These are phyloP conservation scores for Eristalis pertinax DNA, from an alignment of 2,888 invertebrate species.

Conservation along the genomic window DNA sequence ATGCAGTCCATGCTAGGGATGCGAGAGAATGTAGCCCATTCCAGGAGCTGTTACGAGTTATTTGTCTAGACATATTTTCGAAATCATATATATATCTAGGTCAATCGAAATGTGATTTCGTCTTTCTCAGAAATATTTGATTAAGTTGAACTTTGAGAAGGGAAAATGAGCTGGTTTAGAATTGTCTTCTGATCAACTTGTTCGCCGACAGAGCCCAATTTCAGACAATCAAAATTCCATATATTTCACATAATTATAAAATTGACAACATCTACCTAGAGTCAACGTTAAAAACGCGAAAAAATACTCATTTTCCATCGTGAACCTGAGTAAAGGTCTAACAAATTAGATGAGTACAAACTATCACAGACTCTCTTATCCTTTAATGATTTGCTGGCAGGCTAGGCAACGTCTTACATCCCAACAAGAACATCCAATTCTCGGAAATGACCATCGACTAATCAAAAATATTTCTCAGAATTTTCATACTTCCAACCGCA, in stretches of 20 bases:
- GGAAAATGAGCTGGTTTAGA: neutral
- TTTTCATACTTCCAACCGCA: neutral
- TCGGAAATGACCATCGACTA: neutral
- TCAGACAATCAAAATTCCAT: too few species aligned
- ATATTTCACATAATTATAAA: too few species aligned
- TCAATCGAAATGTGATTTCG: neutral
- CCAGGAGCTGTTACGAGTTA: too few species aligned
- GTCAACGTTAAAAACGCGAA: too few species aligned
- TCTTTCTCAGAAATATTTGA: constrained; percentile 45
- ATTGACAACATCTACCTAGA: too few species aligned
- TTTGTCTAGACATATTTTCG: too few species aligned
- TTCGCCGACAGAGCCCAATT: too few species aligned
- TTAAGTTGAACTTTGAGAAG: constrained; percentile 8
- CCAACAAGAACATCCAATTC: neutral
- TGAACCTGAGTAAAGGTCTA: neutral
- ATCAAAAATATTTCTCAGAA: neutral
- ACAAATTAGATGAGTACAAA: neutral
- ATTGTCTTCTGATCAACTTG: too few species aligned
- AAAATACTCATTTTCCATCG: neutral
- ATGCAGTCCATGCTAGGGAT: too few species aligned
- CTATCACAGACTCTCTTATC: neutral
- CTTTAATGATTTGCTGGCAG: neutral
- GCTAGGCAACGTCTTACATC: neutral
- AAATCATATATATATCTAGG: too few species aligned
- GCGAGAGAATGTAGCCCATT: too few species aligned